These are phyloP conservation scores for Rhopalosiphum nymphaeae DNA, from an alignment of 2,888 invertebrate species.

Conservation along the genomic window DNA sequence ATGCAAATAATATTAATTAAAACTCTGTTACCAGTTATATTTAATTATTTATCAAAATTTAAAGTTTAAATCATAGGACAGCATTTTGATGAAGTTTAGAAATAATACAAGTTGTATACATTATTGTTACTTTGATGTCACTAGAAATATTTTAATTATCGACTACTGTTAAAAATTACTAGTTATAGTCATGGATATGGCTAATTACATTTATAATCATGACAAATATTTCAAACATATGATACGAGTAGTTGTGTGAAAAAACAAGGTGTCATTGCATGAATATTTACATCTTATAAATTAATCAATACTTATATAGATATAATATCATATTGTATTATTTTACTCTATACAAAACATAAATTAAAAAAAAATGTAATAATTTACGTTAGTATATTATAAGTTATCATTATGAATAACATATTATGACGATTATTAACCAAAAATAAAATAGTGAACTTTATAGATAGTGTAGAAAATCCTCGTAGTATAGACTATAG, in stretches of 20 bases:
- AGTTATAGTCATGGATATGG: neutral
- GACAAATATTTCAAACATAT: neutral
- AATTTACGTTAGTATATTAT: neutral
- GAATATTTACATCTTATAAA: neutral
- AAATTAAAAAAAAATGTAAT: neutral
- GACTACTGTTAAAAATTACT: neutral
- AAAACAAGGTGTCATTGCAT: neutral
- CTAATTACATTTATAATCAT: neutral
- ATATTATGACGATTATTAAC: neutral
- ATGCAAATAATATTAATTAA: neutral
- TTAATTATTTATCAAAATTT: neutral
- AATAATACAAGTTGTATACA: neutral
- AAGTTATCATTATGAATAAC: neutral
- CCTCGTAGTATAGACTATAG: neutral
- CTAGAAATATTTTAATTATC: neutral
- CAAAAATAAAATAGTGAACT: neutral
- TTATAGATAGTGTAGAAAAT: neutral
- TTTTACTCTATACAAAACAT: neutral
- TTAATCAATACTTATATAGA: neutral
- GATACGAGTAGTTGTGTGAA: neutral
- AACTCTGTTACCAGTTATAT: neutral
- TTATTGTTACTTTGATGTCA: neutral
- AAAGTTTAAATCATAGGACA: neutral
- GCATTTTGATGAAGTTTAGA: neutral
- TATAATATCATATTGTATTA: neutral